Percentiles rank a stretch among this genome's conserved stretches.
These are phyloP conservation scores for Leucophenga maculata DNA, from an alignment of 2,888 invertebrate species.

Conservation along the genomic window DNA sequence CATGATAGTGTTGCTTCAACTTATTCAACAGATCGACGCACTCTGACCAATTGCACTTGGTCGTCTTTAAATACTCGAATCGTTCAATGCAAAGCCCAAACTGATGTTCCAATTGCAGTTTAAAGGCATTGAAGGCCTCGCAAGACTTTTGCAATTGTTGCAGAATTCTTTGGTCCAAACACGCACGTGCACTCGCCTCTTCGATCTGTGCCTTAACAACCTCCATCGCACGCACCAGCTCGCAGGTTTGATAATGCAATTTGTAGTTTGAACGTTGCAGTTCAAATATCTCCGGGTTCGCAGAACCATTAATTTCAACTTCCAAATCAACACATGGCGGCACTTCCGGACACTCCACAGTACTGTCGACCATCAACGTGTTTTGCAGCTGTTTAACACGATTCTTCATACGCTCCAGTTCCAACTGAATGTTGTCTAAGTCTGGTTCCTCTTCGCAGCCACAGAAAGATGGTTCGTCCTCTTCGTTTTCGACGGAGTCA, in stretches of 20 bases:
- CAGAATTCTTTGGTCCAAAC: background rate
- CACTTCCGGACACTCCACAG: background rate
- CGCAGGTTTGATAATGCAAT: background rate
- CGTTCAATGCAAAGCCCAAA: constrained; percentile 34
- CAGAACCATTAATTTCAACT: constrained; percentile 7
- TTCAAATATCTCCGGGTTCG: constrained; percentile 15
- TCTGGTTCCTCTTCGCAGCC: background rate
- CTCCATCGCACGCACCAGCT: background rate
- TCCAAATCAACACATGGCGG: background rate
- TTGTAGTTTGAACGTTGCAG: constrained; percentile 12
- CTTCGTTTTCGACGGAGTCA: background rate
- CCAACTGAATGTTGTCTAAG: constrained; percentile 13
- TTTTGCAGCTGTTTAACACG: constrained; percentile 31
- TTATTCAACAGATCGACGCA: background rate
- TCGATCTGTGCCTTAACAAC: background rate
- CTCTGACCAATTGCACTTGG: background rate
- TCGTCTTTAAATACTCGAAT: constrained; percentile 19
- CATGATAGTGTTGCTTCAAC: background rate
- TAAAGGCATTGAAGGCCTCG: background rate
- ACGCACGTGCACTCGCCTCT: background rate
- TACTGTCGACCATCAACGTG: constrained; percentile 12
- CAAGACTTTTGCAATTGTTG: background rate
- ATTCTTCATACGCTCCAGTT: constrained; percentile 37
- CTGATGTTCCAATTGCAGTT: constrained; percentile 27
- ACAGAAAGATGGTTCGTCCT: background rate